These are phyloP conservation scores for Anodontia alba DNA, from an alignment of 2,888 invertebrate species.

Conservation along the genomic window DNA sequence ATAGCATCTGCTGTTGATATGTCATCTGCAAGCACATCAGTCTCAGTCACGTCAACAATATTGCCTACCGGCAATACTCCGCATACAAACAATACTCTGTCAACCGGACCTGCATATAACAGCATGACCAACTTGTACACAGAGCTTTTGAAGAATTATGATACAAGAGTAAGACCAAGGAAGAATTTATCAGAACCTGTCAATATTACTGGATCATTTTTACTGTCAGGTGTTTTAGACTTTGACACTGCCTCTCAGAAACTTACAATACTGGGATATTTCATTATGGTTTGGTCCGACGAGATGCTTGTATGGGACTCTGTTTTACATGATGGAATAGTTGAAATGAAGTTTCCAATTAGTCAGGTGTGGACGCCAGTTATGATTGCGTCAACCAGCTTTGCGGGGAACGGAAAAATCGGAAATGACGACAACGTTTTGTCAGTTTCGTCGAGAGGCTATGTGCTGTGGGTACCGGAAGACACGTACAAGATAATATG, in stretches of 20 bases:
- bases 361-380: neutral
- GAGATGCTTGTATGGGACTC: neutral
- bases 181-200: neutral
- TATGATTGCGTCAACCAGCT: neutral
- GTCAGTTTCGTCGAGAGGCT: neutral
- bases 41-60: too few species aligned
- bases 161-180: neutral
- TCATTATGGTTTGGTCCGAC: neutral
- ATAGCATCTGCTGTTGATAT: too few species aligned
- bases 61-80: too few species aligned
- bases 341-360: neutral
- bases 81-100: too few species aligned
- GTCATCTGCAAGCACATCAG: too few species aligned
- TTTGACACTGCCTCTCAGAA: slow-evolving; percentile 5
- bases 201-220: neutral
- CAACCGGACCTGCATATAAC: neutral
- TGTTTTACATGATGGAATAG: neutral
- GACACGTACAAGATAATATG: neutral
- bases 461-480: neutral
- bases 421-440: neutral
- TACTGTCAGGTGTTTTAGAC: neutral
- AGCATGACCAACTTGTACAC: neutral
- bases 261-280: neutral
- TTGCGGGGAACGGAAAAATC: neutral
- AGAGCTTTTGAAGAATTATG: neutral